Base-by-base conservation (phyloP, 1,140 invertebrate species). In the Conopomorpha cramerella region DNA sequence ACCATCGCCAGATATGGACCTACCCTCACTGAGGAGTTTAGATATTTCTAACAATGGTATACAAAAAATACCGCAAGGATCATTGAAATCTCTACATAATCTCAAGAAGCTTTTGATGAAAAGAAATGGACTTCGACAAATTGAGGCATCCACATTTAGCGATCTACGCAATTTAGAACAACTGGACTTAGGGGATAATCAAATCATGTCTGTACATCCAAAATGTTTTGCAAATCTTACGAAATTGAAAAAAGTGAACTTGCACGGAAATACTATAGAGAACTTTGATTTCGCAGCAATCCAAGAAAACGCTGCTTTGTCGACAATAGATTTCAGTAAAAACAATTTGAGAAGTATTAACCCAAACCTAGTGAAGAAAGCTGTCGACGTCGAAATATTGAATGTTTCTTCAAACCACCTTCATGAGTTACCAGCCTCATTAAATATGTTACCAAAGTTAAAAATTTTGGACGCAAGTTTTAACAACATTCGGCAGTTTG, bases 371-470 rank as follows among this genome's bases (percentile, higher is more conserved):
- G 85, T 93, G 15, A 78, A 82, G 14, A 84, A 79, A 43, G 84
- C 85, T 8, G 82, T 85, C 40, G 81, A 87, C 28, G 70, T 94
- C 36, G 81, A 88, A 65, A 82, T 84, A 44, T 51, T 95, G 2
- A 86, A 91, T 58, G 80, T 91, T 31, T 91, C 91, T 3, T 83
- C 89, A 41, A 95, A 95, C 66, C 82, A 83, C 41, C 61, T 95
- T 30, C 80, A 82, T 1, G 81, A 86, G 49, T 80, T 95, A 37
- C 88, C 89, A 2, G 72, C 79, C 28, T 86, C 86, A 19, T 64
- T 93, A 36, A 82, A 85, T 28, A 82, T 83, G 40, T 74, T 92
- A 35, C 80, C 82, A 13, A 82, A 83, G 36, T 64, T 93, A 10
- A 80, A 85, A 55, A 68, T 83, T 28, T 73, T 95, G 11, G 90